Evolutionary conservation across 2,888 invertebrate genomes (phyloP).

Genomic region (Tillus elongatus): DNA sequence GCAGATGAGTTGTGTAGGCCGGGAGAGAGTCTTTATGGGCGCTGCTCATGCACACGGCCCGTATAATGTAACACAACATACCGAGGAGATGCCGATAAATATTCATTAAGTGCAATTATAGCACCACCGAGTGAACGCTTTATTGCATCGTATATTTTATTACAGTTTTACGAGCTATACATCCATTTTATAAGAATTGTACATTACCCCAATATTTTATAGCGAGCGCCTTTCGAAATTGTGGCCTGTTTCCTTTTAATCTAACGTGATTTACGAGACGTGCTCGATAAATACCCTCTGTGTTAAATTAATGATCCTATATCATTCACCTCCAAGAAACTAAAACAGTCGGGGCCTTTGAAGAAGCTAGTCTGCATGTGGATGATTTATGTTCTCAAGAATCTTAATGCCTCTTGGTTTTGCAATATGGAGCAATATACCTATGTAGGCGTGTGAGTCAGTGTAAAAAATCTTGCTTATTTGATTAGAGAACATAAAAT

Average conservation of each 20-base stretch:
- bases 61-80: slow-evolving; percentile 37
- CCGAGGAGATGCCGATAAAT: slow-evolving; percentile 41
- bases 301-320: no score
- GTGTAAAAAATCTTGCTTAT: no score
- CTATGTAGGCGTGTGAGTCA: no score
- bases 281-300: no score
- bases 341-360: no score
- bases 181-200: slow-evolving; percentile 30
- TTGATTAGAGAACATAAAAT: no score
- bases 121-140: slow-evolving; percentile 42
- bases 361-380: no score
- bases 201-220: slow-evolving; percentile 30
- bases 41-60: slow-evolving; percentile 34
- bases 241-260: slow-evolving; percentile 5
- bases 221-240: slow-evolving; percentile 14
- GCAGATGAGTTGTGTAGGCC: slow-evolving; percentile 40
- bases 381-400: no score
- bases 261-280: slow-evolving; percentile 11
- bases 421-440: no score
- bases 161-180: slow-evolving; percentile 39
- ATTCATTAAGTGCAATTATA: slow-evolving; percentile 45
- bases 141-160: slow-evolving; percentile 43
- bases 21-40: slow-evolving; percentile 36
- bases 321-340: no score
- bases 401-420: no score